Evolutionary conservation across 2,888 invertebrate species (phyloP).

Genomic region (Cephus nigrinus): DNA sequence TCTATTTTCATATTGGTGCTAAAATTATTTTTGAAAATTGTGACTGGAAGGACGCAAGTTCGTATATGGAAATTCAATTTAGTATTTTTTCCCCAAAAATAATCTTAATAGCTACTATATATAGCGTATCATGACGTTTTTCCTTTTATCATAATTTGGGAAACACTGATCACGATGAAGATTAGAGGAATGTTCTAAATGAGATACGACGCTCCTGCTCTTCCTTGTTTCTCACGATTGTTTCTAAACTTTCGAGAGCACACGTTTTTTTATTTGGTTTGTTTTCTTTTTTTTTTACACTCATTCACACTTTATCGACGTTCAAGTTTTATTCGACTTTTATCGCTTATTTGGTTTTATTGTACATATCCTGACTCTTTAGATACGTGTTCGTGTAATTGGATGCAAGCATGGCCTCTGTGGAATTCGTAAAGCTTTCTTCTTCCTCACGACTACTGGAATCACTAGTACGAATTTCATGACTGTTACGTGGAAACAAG

Average conservation of each 20-base stretch:
- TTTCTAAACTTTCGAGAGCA: too few relatives aligned
- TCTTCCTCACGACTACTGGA: background rate
- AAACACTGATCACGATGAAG: background rate
- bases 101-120: too few relatives aligned
- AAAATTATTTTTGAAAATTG: too few relatives aligned
- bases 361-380: background rate
- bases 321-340: background rate
- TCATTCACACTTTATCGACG: background rate
- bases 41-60: too few relatives aligned
- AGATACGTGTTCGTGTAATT: background rate
- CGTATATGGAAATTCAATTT: too few relatives aligned
- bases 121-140: too few relatives aligned
- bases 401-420: background rate
- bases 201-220: background rate
- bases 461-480: background rate
- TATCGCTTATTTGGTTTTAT: background rate
- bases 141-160: background rate
- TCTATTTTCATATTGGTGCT: too few relatives aligned
- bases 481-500: background rate
- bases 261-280: conserved; percentile 1
- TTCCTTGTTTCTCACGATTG: background rate
- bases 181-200: background rate
- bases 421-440: background rate
- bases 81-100: too few relatives aligned
- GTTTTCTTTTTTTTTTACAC: too few relatives aligned